Conservation (phyloP, 2,888 invertebrate species). For the Dorcus parallelipipedus region DNA sequence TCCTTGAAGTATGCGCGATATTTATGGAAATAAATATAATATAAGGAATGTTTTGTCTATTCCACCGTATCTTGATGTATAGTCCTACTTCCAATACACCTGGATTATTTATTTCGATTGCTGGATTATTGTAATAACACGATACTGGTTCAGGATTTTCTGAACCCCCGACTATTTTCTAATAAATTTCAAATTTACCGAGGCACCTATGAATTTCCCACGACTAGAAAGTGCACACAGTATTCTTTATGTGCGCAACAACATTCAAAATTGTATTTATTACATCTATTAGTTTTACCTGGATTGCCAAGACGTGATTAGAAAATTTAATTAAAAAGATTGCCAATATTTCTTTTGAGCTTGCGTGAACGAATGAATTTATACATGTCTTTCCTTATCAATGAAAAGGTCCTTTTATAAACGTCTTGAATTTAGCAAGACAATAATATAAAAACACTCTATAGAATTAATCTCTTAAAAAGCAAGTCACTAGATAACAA, state of each 20-base stretch:
- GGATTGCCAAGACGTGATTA: slow-evolving; percentile 1
- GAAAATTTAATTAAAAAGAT: background rate
- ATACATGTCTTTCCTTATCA: no score
- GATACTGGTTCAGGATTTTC: background rate
- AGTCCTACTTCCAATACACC: background rate
- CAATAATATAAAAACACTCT: no score
- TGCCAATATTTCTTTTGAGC: no score
- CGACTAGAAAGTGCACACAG: slow-evolving; percentile 5
- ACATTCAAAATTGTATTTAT: slow-evolving; percentile 4
- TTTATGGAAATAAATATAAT: slow-evolving; percentile 15
- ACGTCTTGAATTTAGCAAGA: no score
- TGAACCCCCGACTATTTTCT: background rate
- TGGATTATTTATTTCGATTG: slow-evolving; percentile 7
- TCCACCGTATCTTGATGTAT: slow-evolving; percentile 8
- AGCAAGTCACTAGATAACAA: no score
- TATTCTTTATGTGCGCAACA: no score
- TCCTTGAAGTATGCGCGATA: slow-evolving; percentile 12
- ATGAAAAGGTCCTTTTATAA: no score
- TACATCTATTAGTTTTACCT: background rate
- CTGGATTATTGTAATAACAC: slow-evolving; percentile 3
- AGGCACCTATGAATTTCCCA: background rate
- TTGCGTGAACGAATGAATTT: no score
- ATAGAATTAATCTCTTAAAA: no score
- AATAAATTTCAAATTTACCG: background rate
- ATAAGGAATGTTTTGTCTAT: slow-evolving; percentile 9